Evolutionary conservation across 1,140 invertebrate species (phyloP).

Genomic region (Rhynchophorus ferrugineus): DNA sequence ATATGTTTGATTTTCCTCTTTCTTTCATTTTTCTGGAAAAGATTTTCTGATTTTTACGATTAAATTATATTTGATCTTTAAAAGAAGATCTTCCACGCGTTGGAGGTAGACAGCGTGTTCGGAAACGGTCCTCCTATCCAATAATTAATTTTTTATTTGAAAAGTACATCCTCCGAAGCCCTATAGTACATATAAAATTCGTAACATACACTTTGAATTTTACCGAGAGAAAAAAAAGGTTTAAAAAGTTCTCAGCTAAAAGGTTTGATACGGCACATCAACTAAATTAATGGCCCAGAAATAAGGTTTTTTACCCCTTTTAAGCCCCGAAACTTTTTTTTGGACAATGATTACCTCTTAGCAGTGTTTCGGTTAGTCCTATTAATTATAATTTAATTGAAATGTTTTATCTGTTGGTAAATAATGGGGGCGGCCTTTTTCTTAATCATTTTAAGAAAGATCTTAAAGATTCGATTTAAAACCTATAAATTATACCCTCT

Average conservation of each 20-base stretch:
- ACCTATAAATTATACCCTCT: neutral
- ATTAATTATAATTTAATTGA: constrained; percentile 9
- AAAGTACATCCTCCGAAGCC: too few relatives aligned
- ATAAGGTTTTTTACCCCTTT: constrained; percentile 13
- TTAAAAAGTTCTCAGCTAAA: constrained; percentile 10
- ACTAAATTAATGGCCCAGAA: constrained; percentile 14
- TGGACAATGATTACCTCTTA: constrained; percentile 6
- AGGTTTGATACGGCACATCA: constrained; percentile 7
- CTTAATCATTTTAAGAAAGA: neutral
- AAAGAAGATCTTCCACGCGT: too few relatives aligned
- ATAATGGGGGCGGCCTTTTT: neutral
- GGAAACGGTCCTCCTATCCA: too few relatives aligned
- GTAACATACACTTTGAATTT: too few relatives aligned
- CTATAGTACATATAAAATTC: too few relatives aligned
- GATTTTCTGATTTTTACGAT: too few relatives aligned
- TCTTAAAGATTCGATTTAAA: neutral
- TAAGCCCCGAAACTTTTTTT: constrained; percentile 12
- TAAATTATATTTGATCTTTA: too few relatives aligned
- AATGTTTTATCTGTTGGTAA: constrained; percentile 4
- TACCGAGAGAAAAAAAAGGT: too few relatives aligned
- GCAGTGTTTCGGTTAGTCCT: constrained; percentile 5
- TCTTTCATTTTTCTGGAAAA: too few relatives aligned
- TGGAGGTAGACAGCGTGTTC: too few relatives aligned
- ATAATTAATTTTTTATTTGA: too few relatives aligned
- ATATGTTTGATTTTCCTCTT: too few relatives aligned